Base-by-base conservation (phyloP, 2,888 invertebrate genomes). In the Ichneumoninae sp. region DNA sequence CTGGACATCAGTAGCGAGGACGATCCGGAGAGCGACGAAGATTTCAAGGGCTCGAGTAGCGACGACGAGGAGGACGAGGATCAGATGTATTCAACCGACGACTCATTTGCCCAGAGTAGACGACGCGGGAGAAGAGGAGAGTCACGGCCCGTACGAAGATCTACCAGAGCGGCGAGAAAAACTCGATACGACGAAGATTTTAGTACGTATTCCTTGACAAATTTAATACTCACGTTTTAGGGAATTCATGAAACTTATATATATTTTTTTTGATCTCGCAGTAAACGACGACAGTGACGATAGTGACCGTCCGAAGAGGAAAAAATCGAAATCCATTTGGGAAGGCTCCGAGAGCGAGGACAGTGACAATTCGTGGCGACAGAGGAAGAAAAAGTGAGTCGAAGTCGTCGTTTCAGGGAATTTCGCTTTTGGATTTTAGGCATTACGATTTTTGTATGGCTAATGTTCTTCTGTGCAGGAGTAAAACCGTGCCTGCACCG, bases 1-100 rank as follows among this genome's bases (percentile, higher is more conserved):
- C 94, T 98, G 74, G 97, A 98, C 89, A 96, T 96, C n/a, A 95
- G 95, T 36, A 97, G 97, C 57, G 97, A 97, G 91, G 97, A 97
- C 87, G 97, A 97, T 93, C 96, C 96, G 47, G 96, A 95, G 80
- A 97, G 97, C 0, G 98, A 98, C 91, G 98, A 98, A 93, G 98
- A 98, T 93, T 98, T 98, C 91, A 97, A 97, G 92, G 97, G 97
- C 60, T 96, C 97, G 0, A 96, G 96, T 95, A 97, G 94, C 0
- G 93, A 93, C 0, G 93, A 93, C 0, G 96, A 96, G 68, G 96
- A 96, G 36, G 95, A 95, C 40, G 95, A 94, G 10, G 94, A 94
- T 72, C 94, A 94, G 50, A 91, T 94, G n/a, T 94, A 94, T 0
- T 95, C 95, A 0, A 95, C 95, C 36, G 95, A 95, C 10, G 96